Base-by-base conservation (phyloP, 2,797 vertebrate genomes). In the Phrynocephalus forsythii region DNA sequence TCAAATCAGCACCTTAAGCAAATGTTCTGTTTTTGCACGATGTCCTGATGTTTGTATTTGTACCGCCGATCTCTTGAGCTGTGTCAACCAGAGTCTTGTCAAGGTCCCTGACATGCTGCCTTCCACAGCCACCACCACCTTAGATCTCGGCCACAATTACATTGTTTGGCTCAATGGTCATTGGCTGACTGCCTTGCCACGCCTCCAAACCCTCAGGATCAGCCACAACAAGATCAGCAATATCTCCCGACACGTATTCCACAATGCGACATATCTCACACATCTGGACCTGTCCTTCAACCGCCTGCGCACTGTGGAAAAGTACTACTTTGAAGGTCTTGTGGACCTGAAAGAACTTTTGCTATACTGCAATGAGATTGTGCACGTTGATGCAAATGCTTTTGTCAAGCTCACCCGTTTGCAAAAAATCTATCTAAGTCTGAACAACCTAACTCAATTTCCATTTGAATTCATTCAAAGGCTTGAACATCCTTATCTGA, bases 231-330 rank as follows among this genome's bases (percentile, higher is more conserved):
- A 90, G 28, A 93, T 99, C 63, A 91, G 78, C 0, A 44, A 78
- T 0, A 95, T 99, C 20, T 91, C 95, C 6, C 95, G 11, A 0
- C 95, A 95, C 16, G 95, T 97, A 0, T 99, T 99, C 91, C 93
- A 91, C 30, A 98, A 99, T 50, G 97, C 97, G 90, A 97, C 96
- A 77, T 90, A 93, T 87, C 97, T 99, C 71, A 92, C 94, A 60
- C 96, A 97, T 92, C 97, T 99, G 16, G 99, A 99, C 93, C 95
- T 99, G 79, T 99, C 99, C 1, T 99, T 98, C 92, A 99, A 99
- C 84, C 94, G 87, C 69, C 95, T 99, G 18, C 92, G 67, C 0
- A 91, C 88, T 0, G 91, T 99, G 20, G 94, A 98, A 91, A 94
- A 81, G 1, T 97, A 98, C 81, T 97, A 97, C 89, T 98, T 99